phyloP scores from a whole-genome alignment of 2,797 vertebrate species.

The Pipistrellus pygmaeus region DNA sequence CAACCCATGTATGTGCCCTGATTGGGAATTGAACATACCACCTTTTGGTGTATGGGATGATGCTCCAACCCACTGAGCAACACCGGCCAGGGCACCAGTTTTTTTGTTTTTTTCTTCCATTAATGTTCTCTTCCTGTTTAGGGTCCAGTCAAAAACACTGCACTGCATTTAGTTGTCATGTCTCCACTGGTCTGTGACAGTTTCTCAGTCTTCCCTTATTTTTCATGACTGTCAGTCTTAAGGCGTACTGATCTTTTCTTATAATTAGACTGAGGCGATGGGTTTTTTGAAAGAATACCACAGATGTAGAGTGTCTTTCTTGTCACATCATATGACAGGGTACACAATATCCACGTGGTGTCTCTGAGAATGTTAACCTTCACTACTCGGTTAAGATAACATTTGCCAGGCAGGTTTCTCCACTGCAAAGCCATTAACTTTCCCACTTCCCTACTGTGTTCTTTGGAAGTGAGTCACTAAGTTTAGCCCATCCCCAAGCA shows the following conservation, averaged over 20 bases:
- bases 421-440: not conserved
- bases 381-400: not conserved
- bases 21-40: not conserved
- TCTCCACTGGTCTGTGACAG: not conserved
- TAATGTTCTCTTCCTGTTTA: slow-evolving; percentile 40
- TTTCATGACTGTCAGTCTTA: not conserved
- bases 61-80: not conserved
- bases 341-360: not conserved
- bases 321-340: not conserved
- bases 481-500: not conserved
- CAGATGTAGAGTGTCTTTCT: not conserved
- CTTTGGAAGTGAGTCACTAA: slow-evolving; percentile 64
- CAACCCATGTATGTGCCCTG: not conserved
- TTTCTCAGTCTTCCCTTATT: not conserved
- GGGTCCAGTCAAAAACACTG: not conserved
- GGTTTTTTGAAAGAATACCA: slow-evolving; percentile 33
- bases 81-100: not conserved
- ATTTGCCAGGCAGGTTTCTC: slow-evolving; percentile 11
- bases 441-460: slow-evolving; percentile 51
- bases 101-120: not conserved
- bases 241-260: slow-evolving; percentile 32
- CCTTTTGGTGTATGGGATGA: not conserved
- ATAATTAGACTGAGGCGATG: not conserved
- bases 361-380: not conserved
- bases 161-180: not conserved